Base-by-base conservation (phyloP, 2,113 vertebrate species). In the Ramphastos sulfuratus region DNA sequence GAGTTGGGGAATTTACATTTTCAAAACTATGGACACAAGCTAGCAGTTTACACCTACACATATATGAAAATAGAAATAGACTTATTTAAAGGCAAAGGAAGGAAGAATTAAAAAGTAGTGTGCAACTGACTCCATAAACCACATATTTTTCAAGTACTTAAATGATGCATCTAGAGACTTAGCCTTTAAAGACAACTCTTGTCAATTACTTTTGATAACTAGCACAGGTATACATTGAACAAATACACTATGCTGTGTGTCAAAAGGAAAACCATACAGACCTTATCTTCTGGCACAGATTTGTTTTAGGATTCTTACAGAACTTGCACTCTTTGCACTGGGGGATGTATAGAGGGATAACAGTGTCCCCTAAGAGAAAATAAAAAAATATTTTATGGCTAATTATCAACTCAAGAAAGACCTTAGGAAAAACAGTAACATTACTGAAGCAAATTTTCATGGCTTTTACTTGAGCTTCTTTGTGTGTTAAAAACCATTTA, bases 281-380 rank as follows among this genome's bases (percentile, higher is more conserved):
- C 98, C 98, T 98, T 95, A 98, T 98, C 85, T 98, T 98, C 93
- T 98, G 98, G 93, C 98, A 98, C 64, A 98, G 97, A 75, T 98
- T 98, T 19, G 98, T 98, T 96, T 98, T 98, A 65, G 98, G 98
- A 90, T 98, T 98, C 66, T 97, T 96, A 56, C 98, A 98, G 90
- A 98, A 98, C 76, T 98, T 98, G 97, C 98, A 98, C 70, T 98
- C 98, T 86, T 98, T 98, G 87, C 98, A 98, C 75, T 98, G 98
- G 17, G 98, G 98, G 27, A 98, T 94, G 59, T 98, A 98, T 0
- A 98, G 95, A 61, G 98, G 98, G 82, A 98, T 97, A 87, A 98
- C 98, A 19, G 97, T 97, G 77, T 98, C 98, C 60, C 98, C 98
- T 98, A 71, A 82, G 72, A 87, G 90, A 93, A 39, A 89, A 33